phyloP scores from a whole-genome alignment of 2,113 vertebrate species.

The Hoplias malabaricus region DNA sequence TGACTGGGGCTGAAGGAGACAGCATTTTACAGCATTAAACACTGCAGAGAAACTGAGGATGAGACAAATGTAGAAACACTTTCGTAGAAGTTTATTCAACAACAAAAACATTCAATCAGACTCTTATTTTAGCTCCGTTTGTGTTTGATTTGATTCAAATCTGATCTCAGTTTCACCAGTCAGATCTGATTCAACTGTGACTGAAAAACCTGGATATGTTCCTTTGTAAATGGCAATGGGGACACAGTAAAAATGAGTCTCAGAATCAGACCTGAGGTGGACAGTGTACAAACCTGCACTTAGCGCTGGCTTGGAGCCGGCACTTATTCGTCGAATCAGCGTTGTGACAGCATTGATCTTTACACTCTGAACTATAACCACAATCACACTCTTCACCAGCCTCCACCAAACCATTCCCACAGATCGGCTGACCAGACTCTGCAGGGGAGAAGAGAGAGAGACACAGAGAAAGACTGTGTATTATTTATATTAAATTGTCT shows the following conservation, averaged over 20 bases:
- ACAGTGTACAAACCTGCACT: slow-evolving; percentile 82
- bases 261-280: not conserved
- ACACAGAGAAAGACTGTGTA: not conserved
- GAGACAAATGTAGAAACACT: too few relatives aligned
- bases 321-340: slow-evolving; percentile 85
- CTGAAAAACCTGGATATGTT: too few relatives aligned
- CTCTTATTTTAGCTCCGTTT: too few relatives aligned
- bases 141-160: too few relatives aligned
- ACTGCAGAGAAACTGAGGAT: not conserved
- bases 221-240: too few relatives aligned
- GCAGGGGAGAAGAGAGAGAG: not conserved
- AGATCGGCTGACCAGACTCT: slow-evolving; percentile 97
- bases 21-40: not conserved
- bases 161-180: too few relatives aligned
- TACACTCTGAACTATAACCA: slow-evolving; percentile 94
- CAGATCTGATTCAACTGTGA: too few relatives aligned
- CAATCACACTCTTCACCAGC: slow-evolving; percentile 91
- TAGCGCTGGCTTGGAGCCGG: slow-evolving; percentile 77
- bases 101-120: too few relatives aligned
- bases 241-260: too few relatives aligned
- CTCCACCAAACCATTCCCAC: slow-evolving; percentile 95
- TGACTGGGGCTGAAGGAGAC: slow-evolving; percentile 82
- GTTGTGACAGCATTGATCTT: slow-evolving; percentile 84
- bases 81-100: too few relatives aligned
- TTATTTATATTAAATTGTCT: not conserved